Evolutionary conservation across 1,140 invertebrate genomes (phyloP).

Genomic region (Pachyrhynchus sulphureomaculatus): DNA sequence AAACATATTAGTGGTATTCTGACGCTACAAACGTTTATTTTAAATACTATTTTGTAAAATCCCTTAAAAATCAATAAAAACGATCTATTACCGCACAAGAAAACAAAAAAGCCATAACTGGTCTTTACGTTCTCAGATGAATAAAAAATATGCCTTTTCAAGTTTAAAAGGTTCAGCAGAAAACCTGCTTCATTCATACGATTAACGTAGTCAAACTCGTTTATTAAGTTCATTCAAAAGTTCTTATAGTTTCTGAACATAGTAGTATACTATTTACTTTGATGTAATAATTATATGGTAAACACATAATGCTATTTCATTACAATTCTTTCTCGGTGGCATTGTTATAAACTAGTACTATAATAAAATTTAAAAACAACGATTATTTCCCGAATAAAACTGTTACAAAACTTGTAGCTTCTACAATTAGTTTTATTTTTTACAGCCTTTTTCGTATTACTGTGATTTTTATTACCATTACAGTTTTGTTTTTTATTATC

Average conservation of each 20-base stretch:
- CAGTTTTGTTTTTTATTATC: neutral
- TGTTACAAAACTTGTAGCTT: neutral
- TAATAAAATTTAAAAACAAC: constrained; percentile 1
- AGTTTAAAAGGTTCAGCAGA: constrained; percentile 18
- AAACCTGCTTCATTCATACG: constrained; percentile 27
- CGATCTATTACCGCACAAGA: neutral
- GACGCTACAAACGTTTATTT: no score
- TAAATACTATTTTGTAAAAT: no score
- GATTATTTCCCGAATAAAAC: constrained; percentile 1
- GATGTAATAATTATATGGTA: constrained; percentile 24
- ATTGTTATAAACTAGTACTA: constrained; percentile 4
- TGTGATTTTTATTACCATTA: neutral
- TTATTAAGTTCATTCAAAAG: constrained; percentile 27
- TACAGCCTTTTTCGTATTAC: neutral
- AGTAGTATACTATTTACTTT: constrained; percentile 14
- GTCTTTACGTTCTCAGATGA: constrained; percentile 6
- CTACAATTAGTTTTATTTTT: neutral
- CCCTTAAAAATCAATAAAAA: neutral
- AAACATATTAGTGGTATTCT: no score
- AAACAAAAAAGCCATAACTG: constrained; percentile 10
- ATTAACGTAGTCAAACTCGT: constrained; percentile 18
- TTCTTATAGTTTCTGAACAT: constrained; percentile 17
- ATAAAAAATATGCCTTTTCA: constrained; percentile 23
- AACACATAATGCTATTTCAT: constrained; percentile 6
- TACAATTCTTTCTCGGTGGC: constrained; percentile 4